Conservation (phyloP, 1,140 invertebrate genomes). For the Papilio polyxenes region DNA sequence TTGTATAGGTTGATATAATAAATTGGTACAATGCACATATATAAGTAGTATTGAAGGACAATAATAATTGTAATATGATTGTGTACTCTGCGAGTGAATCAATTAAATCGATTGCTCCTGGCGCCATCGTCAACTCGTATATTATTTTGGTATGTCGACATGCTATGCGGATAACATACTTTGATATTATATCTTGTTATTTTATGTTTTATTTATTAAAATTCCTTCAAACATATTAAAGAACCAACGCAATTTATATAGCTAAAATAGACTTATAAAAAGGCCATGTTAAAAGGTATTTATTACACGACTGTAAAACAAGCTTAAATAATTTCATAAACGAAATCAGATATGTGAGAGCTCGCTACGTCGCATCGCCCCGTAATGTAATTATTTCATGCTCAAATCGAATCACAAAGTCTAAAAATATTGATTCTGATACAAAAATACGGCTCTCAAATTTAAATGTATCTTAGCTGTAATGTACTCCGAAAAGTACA, state of each 20-base stretch:
- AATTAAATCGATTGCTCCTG: constrained; percentile 34
- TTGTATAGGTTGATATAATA: not conserved
- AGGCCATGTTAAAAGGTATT: constrained; percentile 13
- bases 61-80: constrained; percentile 31
- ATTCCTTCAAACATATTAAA: not conserved
- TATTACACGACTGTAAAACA: constrained; percentile 41
- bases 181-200: not conserved
- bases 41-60: constrained; percentile 18
- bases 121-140: not conserved
- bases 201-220: not conserved
- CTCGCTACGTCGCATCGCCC: constrained; percentile 45
- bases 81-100: not conserved
- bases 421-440: not conserved
- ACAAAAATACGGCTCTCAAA: not conserved
- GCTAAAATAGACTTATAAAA: not conserved
- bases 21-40: constrained; percentile 10
- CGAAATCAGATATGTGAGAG: constrained; percentile 62
- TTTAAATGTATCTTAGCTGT: constrained; percentile 19
- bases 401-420: not conserved
- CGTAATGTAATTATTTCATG: constrained; percentile 37
- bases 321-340: constrained; percentile 58
- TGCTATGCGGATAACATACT: constrained; percentile 1
- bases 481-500: constrained; percentile 23
- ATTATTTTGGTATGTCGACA: not conserved
- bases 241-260: not conserved